Base-by-base conservation (phyloP, 2,888 invertebrate genomes). In the Brachynemurus nebulosus region DNA sequence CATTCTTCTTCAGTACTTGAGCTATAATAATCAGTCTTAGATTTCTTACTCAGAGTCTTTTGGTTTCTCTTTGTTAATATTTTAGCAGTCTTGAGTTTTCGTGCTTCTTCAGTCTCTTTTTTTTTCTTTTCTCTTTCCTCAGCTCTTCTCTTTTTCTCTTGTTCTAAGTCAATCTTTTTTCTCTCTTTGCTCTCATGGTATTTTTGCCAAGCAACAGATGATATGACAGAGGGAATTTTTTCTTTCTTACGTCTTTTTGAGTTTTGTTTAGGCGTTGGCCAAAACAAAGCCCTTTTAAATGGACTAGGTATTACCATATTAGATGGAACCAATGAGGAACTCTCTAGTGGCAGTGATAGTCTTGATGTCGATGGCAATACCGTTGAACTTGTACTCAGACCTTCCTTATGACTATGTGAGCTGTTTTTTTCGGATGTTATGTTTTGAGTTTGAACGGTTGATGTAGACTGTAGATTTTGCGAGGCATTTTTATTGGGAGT, bases 171-270 rank as follows among this genome's bases (percentile, higher is more conserved):
- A 23, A 9, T 23, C 25, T 23, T 23, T 9, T 23, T 23, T 9
- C 25, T 23, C 25, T 23, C 7, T 23, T 23, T 23, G 25, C 9
- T 23, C 9, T 23, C 25, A 23, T 23, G 25, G 25, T 23, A 23
- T 23, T 9, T 23, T 23, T 23, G 25, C 25, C 25, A 23, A 8
- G 6, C 25, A 6, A 23, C 6, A 23, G 25, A 23, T 23, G 25
- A 23, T 6, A 23, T 9, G 9, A 23, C 25, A 23, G 25, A 23
- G 9, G 25, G 25, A 6, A 23, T 9, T 23, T 23, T 23, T 23
- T 23, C 34, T 34, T 34, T 34, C 34, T 34, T 34, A 7, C 34
- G 7, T 34, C 14, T n/a, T n/a, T 34, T 34, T 12, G 34, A 34
- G 14, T 34, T 34, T 12, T 34, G 12, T 34, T 34, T 34, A 34